Evolutionary conservation across 2,888 invertebrate species (phyloP).

Genomic region (Coelogynopora nodosa): DNA sequence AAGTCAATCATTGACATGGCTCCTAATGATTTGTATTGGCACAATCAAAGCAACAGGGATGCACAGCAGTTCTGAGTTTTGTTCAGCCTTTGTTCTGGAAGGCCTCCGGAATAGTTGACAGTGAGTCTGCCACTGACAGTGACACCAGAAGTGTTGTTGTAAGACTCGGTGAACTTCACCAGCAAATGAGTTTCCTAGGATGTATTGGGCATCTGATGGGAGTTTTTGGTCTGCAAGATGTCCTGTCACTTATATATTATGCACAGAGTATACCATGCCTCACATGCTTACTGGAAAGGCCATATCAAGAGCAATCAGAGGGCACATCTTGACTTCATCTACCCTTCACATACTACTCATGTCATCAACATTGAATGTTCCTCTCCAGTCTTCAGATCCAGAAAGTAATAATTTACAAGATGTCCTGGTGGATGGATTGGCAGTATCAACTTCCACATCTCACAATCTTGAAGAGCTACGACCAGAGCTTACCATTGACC

Average conservation of each 20-base stretch:
- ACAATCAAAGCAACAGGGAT: not conserved
- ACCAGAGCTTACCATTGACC: too few species aligned
- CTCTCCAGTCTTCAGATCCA: too few species aligned
- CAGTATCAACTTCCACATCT: too few species aligned
- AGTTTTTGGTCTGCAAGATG: constrained; percentile 50
- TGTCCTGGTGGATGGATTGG: too few species aligned
- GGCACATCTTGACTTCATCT: not conserved
- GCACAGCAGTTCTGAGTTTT: not conserved
- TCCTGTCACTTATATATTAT: constrained; percentile 46
- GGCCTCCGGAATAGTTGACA: not conserved
- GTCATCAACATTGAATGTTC: too few species aligned
- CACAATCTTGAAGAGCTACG: too few species aligned
- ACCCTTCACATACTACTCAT: too few species aligned
- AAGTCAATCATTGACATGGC: not conserved
- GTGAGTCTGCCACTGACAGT: not conserved
- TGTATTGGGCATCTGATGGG: constrained; percentile 50
- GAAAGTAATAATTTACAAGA: too few species aligned
- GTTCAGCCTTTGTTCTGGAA: not conserved
- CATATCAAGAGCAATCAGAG: not conserved
- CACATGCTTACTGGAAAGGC: not conserved
- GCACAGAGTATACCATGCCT: not conserved
- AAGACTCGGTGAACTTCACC: constrained; percentile 50
- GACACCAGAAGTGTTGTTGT: constrained; percentile 39
- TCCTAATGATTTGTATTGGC: not conserved
- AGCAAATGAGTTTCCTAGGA: constrained; percentile 51